Conservation (phyloP, 2,797 vertebrate species). For the Sternotherus odoratus region DNA sequence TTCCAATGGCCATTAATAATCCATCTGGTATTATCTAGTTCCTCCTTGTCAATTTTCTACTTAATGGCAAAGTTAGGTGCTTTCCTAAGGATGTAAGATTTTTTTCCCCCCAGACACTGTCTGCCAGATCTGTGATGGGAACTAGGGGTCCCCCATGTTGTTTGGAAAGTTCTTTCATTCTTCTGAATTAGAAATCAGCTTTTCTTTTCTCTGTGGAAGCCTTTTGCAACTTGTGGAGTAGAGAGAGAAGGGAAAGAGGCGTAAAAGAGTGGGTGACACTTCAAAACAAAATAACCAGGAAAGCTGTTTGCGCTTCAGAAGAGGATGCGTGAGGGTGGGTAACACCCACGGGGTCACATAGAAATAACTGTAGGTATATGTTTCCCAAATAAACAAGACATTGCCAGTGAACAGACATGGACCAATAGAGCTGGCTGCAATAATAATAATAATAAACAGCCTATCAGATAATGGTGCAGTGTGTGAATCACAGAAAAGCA, state of each 20-base stretch:
- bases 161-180: conserved; percentile 75
- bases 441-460: background rate
- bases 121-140: conserved; percentile 73
- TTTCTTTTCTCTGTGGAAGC: conserved; percentile 49
- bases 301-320: background rate
- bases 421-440: background rate
- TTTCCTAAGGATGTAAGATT: conserved; percentile 61
- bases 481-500: background rate
- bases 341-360: too few relatives aligned
- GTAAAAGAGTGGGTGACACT: background rate
- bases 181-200: conserved; percentile 62
- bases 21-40: conserved; percentile 4
- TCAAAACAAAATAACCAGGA: background rate
- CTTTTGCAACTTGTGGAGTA: conserved; percentile 40
- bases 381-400: background rate
- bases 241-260: conserved; percentile 10
- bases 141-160: conserved; percentile 70
- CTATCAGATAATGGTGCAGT: background rate
- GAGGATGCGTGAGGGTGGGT: background rate
- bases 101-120: conserved; percentile 67
- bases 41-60: conserved; percentile 51
- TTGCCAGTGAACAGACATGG: background rate
- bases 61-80: conserved; percentile 57
- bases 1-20: conserved; percentile 34
- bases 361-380: background rate